Percentiles rank a stretch among this genome's conserved stretches.
Evolutionary conservation across 2,888 invertebrate species (phyloP).

Genomic region (Apotomis betuletana): DNA sequence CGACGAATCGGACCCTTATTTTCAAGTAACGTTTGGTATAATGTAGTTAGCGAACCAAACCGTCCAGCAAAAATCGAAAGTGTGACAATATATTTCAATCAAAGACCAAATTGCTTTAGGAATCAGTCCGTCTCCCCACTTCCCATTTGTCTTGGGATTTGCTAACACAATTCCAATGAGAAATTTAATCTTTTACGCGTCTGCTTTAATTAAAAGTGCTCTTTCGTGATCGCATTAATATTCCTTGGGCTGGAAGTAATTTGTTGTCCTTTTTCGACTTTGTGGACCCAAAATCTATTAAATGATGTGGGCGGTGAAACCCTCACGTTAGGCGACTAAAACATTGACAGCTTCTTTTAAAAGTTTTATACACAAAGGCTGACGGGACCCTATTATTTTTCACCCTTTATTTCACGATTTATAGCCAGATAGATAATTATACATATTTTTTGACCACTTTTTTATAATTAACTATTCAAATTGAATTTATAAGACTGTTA

Average conservation of each 20-base stretch:
- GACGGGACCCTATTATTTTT: too few relatives aligned
- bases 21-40: neutral
- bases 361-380: too few relatives aligned
- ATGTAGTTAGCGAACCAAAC: neutral
- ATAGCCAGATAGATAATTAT: too few relatives aligned
- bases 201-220: slow-evolving; percentile 36
- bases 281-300: neutral
- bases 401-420: too few relatives aligned
- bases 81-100: slow-evolving; percentile 38
- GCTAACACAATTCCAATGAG: slow-evolving; percentile 39
- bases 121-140: slow-evolving; percentile 29
- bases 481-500: too few relatives aligned
- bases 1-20: too few relatives aligned
- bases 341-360: too few relatives aligned
- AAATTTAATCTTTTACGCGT: slow-evolving; percentile 31
- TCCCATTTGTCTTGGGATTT: slow-evolving; percentile 38
- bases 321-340: too few relatives aligned
- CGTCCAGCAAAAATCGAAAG: slow-evolving; percentile 17
- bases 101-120: slow-evolving; percentile 37
- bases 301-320: neutral
- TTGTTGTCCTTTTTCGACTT: slow-evolving; percentile 12
- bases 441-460: too few relatives aligned
- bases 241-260: slow-evolving; percentile 15
- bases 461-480: too few relatives aligned
- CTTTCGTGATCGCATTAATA: slow-evolving; percentile 25